Evolutionary conservation across 2,888 invertebrate species (phyloP).

Genomic region (Axea sp.): DNA sequence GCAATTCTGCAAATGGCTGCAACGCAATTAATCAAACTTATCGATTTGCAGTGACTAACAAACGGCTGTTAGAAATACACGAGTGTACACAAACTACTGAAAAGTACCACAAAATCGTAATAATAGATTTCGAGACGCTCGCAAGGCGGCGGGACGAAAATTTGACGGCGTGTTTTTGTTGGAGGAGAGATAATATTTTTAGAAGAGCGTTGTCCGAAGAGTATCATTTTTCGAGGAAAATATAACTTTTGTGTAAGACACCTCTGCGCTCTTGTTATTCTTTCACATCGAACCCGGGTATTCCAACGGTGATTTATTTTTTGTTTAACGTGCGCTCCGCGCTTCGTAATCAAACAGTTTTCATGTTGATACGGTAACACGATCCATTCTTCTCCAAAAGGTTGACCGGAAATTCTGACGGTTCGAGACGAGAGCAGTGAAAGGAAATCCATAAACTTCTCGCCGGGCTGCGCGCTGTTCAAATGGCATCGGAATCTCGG

Average conservation of each 20-base stretch:
- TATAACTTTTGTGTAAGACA: slow-evolving; percentile 54
- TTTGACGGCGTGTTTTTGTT: slow-evolving; percentile 44
- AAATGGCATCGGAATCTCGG: too few relatives aligned
- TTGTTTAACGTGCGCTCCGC: slow-evolving; percentile 25
- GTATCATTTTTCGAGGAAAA: slow-evolving; percentile 56
- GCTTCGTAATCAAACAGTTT: slow-evolving; percentile 41
- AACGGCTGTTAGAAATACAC: too few relatives aligned
- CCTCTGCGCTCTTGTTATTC: slow-evolving; percentile 36
- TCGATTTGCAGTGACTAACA: too few relatives aligned
- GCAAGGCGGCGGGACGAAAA: slow-evolving; percentile 14
- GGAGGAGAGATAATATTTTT: slow-evolving; percentile 51
- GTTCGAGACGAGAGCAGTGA: too few relatives aligned
- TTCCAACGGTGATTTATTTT: slow-evolving; percentile 41
- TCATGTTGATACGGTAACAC: slow-evolving; percentile 23
- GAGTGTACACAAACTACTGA: too few relatives aligned
- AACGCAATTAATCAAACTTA: too few relatives aligned
- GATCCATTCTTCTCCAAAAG: slow-evolving; percentile 11
- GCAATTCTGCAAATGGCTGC: too few relatives aligned
- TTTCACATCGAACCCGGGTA: slow-evolving; percentile 36
- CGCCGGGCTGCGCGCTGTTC: too few relatives aligned
- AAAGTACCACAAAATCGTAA: slow-evolving; percentile 3
- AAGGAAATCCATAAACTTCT: too few relatives aligned
- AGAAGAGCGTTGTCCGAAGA: slow-evolving; percentile 45
- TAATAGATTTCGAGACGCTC: slow-evolving; percentile 30
- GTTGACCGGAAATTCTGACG: too few relatives aligned